These are phyloP conservation scores for Hypselothyrea guttata DNA, from an alignment of 2,888 invertebrate genomes.

Conservation along the genomic window DNA sequence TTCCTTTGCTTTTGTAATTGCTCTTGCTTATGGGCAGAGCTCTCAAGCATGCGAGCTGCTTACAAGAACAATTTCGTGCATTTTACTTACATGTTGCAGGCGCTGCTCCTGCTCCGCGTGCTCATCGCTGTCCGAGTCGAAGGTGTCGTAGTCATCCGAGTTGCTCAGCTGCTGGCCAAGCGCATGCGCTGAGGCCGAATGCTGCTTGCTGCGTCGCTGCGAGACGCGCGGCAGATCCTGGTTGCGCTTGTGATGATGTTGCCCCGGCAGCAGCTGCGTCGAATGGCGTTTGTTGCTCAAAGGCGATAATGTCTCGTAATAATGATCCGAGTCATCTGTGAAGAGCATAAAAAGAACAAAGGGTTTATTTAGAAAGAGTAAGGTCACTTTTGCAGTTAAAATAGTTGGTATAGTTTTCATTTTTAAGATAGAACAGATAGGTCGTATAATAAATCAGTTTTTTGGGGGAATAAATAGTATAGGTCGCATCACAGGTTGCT, in stretches of 20 bases:
- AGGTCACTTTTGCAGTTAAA: too few species aligned
- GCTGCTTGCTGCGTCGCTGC: constrained; percentile 64
- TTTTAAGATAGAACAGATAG: too few species aligned
- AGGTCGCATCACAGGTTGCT: too few species aligned
- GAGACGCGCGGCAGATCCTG: constrained; percentile 56
- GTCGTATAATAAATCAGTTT: too few species aligned
- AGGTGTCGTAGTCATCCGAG: constrained; percentile 87
- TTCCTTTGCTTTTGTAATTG: too few species aligned
- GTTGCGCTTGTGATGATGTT: constrained; percentile 49
- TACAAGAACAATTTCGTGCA: too few species aligned
- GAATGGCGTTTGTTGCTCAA: constrained; percentile 72
- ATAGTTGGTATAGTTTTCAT: too few species aligned
- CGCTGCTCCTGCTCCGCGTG: constrained; percentile 82
- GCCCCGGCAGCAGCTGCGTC: constrained; percentile 57
- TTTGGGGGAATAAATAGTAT: too few species aligned
- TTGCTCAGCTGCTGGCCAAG: constrained; percentile 72
- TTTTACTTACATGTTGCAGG: constrained; percentile 78
- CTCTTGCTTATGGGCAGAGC: too few species aligned
- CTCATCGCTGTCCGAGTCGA: constrained; percentile 86
- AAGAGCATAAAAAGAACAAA: constrained; percentile 36
- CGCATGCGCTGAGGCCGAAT: constrained; percentile 72
- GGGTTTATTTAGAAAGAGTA: too few species aligned
- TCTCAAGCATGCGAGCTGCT: too few species aligned
- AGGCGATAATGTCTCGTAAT: constrained; percentile 86
- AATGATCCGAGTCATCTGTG: constrained; percentile 88